Conservation (phyloP, 2,797 vertebrate species). For the Dermochelys coriacea region DNA sequence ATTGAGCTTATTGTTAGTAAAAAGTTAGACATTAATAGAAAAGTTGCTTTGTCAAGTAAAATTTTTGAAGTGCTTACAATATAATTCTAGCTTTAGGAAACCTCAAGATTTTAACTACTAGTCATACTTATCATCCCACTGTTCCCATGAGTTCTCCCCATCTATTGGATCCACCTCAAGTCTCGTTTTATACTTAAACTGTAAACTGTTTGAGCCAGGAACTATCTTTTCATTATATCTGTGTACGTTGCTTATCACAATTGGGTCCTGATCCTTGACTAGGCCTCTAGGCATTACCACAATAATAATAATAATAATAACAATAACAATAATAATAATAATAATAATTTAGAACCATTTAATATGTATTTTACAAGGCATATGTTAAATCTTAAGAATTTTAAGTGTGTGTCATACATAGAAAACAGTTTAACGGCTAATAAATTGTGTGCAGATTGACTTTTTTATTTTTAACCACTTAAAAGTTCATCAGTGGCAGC, state of each 20-base stretch:
- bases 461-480: constrained; percentile 1
- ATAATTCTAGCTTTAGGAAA: neutral
- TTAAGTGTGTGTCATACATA: neutral
- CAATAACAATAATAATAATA: neutral
- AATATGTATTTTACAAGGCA: neutral
- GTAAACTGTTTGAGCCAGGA: neutral
- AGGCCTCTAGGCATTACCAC: neutral
- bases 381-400: constrained; percentile 1
- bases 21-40: constrained; percentile 17
- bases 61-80: neutral
- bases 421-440: neutral
- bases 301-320: neutral
- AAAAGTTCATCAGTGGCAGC: neutral
- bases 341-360: neutral
- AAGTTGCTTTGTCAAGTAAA: constrained; percentile 29
- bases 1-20: neutral
- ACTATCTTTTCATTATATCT: neutral
- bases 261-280: neutral
- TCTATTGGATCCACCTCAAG: neutral
- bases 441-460: neutral
- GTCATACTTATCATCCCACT: neutral
- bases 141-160: neutral
- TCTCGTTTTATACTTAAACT: neutral
- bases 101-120: neutral
- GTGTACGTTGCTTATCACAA: neutral